Percentiles rank a stretch among this genome's conserved stretches.
Conservation (phyloP, 2,888 invertebrate species). For the Xylota sylvarum region DNA sequence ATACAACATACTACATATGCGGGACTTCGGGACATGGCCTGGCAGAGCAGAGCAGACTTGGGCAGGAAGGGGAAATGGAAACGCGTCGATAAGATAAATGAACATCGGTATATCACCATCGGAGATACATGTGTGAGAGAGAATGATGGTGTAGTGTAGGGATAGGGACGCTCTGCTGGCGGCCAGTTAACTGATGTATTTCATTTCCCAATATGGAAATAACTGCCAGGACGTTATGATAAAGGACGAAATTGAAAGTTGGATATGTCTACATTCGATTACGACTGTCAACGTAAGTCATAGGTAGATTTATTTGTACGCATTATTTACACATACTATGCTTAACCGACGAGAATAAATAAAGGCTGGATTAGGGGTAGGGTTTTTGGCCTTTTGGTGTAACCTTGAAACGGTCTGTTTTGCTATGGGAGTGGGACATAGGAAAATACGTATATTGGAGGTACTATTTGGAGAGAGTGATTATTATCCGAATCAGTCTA, state of each 20-base stretch:
- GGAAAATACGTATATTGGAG: background rate
- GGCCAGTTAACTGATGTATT: constrained; percentile 66
- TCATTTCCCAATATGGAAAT: constrained; percentile 76
- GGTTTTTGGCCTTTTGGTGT: background rate
- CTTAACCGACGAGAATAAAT: constrained; percentile 1
- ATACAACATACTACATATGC: constrained; percentile 57
- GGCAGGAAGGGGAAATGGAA: constrained; percentile 57
- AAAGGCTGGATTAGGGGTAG: background rate
- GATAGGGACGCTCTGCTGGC: constrained; percentile 1
- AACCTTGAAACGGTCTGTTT: background rate
- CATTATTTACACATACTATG: constrained; percentile 30
- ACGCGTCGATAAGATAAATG: constrained; percentile 77
- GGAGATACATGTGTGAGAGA: constrained; percentile 26
- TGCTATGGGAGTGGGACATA: background rate
- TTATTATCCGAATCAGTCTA: too few relatives aligned
- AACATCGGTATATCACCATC: constrained; percentile 74
- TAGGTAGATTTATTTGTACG: constrained; percentile 64
- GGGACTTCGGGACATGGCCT: constrained; percentile 19
- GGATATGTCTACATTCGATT: constrained; percentile 68
- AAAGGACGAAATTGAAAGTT: constrained; percentile 71
- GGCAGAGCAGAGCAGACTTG: constrained; percentile 19
- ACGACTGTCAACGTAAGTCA: constrained; percentile 66
- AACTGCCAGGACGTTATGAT: constrained; percentile 69
- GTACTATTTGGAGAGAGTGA: too few relatives aligned
- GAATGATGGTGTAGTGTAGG: background rate